Base-by-base conservation (phyloP, 2,888 invertebrate genomes). In the Drosophila hamatofila region DNA sequence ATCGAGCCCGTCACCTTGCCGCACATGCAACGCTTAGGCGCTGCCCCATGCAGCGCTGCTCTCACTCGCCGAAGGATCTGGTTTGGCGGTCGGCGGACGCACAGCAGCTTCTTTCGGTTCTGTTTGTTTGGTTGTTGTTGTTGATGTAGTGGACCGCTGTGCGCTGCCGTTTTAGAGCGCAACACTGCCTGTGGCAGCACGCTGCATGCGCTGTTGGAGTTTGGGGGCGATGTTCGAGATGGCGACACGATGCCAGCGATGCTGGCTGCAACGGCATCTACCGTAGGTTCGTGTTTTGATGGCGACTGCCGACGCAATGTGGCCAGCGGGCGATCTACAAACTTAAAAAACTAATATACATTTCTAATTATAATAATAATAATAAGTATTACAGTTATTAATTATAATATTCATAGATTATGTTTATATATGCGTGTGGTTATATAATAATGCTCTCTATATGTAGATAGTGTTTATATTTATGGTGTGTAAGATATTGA, bases 331-430 rank as follows among this genome's bases (percentile, higher is more conserved):
- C 58, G 48, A 25, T 41, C 27, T 30, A 72, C 60, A 80, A 83
- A 74, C 84, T 72, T 87, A 80, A 51, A 21, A 21, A 73, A 76
- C 84, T 83, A 83, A 81, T 75, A 68, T 80, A 87, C 80, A 82
- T 48, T 65, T 25, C 62, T 52, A 64, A 67, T 78, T 48, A 66
- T 62, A 71, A 66, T 77, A 71, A 73, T 73, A 74, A 72, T 63
- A 57, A 75, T 78, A 78, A 67, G 63, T 67, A 58, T 78, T 75
- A 75, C 30, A 78, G 51, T 30, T 78, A 66, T 52, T 77, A 42
- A 69, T 55, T 61, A 76, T 37, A 77, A 66, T 75, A 64, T 77
- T 73, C 25, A 61, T 77, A 69, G 73, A 69, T 69, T 73, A 68
- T 58, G 44, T 65, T 62, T 64, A 71, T 64, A 46, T 55, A 58